Evolutionary conservation across 2,888 invertebrate species (phyloP).

Genomic region (Agrotis clavis): DNA sequence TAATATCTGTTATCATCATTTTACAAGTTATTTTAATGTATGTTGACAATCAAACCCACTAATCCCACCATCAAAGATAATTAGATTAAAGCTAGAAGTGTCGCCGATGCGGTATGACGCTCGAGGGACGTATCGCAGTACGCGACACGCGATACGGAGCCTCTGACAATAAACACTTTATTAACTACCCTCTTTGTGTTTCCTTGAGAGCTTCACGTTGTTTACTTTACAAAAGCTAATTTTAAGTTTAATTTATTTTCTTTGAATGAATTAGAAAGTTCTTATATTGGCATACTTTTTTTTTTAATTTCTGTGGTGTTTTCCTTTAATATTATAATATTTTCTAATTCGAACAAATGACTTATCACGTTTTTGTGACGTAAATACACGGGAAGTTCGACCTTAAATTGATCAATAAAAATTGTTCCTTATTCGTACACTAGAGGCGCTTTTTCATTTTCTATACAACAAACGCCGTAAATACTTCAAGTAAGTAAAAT

Average conservation of each 20-base stretch:
- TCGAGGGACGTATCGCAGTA: conserved; percentile 53
- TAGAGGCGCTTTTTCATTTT: too few relatives aligned
- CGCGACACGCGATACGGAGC: conserved; percentile 59
- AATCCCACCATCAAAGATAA: conserved; percentile 46
- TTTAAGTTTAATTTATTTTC: conserved; percentile 40
- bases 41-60: conserved; percentile 29
- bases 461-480: too few relatives aligned
- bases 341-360: conserved; percentile 10
- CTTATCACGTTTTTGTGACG: too few relatives aligned
- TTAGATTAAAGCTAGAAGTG: conserved; percentile 60
- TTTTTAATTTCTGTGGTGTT: neutral
- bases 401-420: too few relatives aligned
- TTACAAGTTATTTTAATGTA: too few relatives aligned
- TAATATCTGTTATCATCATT: too few relatives aligned
- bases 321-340: neutral
- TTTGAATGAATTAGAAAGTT: neutral
- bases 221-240: conserved; percentile 37
- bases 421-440: too few relatives aligned
- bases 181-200: conserved; percentile 51
- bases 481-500: too few relatives aligned
- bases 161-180: conserved; percentile 61
- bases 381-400: too few relatives aligned
- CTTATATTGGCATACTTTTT: neutral
- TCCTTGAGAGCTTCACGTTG: conserved; percentile 48
- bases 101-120: conserved; percentile 36